Conservation (phyloP, 2,113 vertebrate species). For the Spea multiplicata region DNA sequence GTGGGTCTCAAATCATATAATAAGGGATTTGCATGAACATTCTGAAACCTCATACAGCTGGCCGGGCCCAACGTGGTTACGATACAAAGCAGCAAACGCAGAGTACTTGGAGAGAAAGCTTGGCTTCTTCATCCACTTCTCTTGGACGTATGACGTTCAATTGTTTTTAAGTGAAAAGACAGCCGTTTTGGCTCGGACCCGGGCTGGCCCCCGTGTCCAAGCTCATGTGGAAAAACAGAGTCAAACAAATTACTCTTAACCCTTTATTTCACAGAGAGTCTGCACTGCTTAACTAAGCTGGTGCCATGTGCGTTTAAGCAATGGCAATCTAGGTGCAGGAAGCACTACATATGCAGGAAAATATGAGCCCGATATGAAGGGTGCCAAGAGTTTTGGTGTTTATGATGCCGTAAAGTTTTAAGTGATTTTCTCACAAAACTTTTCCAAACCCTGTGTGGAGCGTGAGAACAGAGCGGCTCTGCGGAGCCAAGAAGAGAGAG, state of each 20-base stretch:
- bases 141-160: not conserved
- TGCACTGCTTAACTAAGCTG: not conserved
- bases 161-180: slow-evolving; percentile 34
- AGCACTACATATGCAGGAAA: slow-evolving; percentile 29
- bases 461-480: slow-evolving; percentile 34
- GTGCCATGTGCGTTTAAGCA: not conserved
- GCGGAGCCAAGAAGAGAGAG: slow-evolving; percentile 23
- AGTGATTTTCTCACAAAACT: slow-evolving; percentile 44
- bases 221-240: slow-evolving; percentile 10
- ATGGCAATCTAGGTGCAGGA: slow-evolving; percentile 2
- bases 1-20: too few relatives aligned
- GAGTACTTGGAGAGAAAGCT: slow-evolving; percentile 1
- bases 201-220: not conserved
- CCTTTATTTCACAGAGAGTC: not conserved
- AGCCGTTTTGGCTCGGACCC: slow-evolving; percentile 27
- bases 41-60: not conserved
- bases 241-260: not conserved
- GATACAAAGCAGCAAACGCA: slow-evolving; percentile 31
- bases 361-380: slow-evolving; percentile 13
- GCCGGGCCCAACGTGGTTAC: slow-evolving; percentile 9
- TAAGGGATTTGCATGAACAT: too few relatives aligned
- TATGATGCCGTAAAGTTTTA: slow-evolving; percentile 44
- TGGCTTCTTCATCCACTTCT: slow-evolving; percentile 3
- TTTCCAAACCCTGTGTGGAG: slow-evolving; percentile 38
- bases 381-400: slow-evolving; percentile 42